Evolutionary conservation across 2,797 vertebrate genomes (phyloP).

Genomic region (Malurus splendens): DNA sequence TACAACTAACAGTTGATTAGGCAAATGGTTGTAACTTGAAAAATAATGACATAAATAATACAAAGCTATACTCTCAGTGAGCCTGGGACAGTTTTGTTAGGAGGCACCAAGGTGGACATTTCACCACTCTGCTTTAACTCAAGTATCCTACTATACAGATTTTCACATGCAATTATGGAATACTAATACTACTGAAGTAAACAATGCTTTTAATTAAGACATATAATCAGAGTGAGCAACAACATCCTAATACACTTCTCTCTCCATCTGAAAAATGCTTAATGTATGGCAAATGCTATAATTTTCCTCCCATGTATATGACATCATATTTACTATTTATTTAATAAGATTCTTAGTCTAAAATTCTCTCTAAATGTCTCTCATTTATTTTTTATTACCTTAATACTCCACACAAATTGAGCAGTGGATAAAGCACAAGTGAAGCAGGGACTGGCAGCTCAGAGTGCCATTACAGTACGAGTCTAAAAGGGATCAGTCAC

Average conservation of each 20-base stretch:
- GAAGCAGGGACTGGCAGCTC: not conserved
- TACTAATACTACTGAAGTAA: not conserved
- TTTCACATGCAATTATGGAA: not conserved
- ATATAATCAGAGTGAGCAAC: not conserved
- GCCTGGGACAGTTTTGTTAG: not conserved
- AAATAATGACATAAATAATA: not conserved
- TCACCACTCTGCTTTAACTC: not conserved
- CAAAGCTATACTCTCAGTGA: not conserved
- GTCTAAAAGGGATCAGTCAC: not conserved
- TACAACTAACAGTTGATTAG: conserved; percentile 17
- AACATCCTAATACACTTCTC: not conserved
- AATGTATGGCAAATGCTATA: not conserved
- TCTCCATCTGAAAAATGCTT: not conserved
- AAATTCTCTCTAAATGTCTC: not conserved
- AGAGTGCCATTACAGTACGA: not conserved
- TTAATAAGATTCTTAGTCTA: not conserved
- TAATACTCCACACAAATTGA: not conserved
- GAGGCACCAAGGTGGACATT: not conserved
- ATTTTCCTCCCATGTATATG: not conserved
- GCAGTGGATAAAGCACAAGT: not conserved
- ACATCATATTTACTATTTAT: not conserved
- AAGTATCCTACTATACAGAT: not conserved
- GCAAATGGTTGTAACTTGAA: conserved; percentile 28
- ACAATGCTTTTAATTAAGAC: not conserved
- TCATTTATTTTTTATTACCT: not conserved